A percentile compares a stretch with the other conserved stretches of the same genome.
Evolutionary conservation across 2,888 invertebrate species (phyloP).

Genomic region (Phlogophora meticulosa): DNA sequence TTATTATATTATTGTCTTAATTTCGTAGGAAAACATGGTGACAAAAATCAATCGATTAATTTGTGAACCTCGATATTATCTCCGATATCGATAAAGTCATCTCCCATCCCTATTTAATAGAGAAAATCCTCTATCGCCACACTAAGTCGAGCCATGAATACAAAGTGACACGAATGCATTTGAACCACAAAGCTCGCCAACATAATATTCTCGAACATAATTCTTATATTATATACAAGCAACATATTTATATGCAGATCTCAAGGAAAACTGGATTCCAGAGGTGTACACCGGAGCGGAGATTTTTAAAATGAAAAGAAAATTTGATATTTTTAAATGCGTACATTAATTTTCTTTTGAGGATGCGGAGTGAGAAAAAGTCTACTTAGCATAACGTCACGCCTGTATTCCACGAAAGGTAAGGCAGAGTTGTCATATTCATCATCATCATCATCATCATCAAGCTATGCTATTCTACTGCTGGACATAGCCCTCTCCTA

Average conservation of each 20-base stretch:
- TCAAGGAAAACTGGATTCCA: constrained; percentile 11
- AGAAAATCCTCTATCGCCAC: constrained; percentile 63
- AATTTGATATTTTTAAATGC: constrained; percentile 7
- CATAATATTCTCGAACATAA: constrained; percentile 52
- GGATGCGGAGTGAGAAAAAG: neutral
- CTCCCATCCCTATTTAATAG: constrained; percentile 65
- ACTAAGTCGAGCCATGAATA: constrained; percentile 71
- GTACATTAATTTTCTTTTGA: neutral
- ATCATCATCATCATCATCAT: too few relatives aligned
- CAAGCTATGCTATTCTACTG: too few relatives aligned
- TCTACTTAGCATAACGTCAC: too few relatives aligned
- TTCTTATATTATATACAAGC: constrained; percentile 52
- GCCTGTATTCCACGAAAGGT: too few relatives aligned
- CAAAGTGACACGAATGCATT: constrained; percentile 67
- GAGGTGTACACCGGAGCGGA: constrained; percentile 17
- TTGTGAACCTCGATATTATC: too few relatives aligned
- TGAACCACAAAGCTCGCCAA: constrained; percentile 51
- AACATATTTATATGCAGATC: constrained; percentile 58
- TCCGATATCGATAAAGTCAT: constrained; percentile 46
- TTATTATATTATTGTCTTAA: too few relatives aligned
- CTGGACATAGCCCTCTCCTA: too few relatives aligned
- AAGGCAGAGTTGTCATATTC: too few relatives aligned
- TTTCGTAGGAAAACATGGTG: too few relatives aligned
- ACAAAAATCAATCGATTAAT: too few relatives aligned
- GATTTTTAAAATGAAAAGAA: constrained; percentile 31